Base-by-base conservation (phyloP, 2,888 invertebrate genomes). In the Marasmarcha lunaedactyla region DNA sequence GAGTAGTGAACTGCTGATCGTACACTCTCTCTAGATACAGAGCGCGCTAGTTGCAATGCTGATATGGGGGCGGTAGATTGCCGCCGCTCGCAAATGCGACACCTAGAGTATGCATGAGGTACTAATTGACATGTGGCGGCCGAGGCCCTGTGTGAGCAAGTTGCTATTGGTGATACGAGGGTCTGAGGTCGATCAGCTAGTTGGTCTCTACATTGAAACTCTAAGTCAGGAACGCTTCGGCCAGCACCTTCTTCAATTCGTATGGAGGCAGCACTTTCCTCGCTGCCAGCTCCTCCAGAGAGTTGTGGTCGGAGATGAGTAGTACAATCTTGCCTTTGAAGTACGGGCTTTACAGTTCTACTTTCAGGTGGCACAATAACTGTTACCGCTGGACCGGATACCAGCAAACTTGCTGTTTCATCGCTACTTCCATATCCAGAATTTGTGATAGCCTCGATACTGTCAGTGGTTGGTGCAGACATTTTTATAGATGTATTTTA, bases 281-380 rank as follows among this genome's bases (percentile, higher is more conserved):
- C 93, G 52, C 93, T 93, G 39, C 92, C 91, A 27, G 91, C 90
- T 10, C 85, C 85, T 2, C 86, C 88, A 34, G 92, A 92, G 46
- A 93, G 84, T 59, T 90, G 88, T 43, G 88, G 87, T 51, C 90
- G 87, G 42, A 91, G 87, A 61, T 89, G 88, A 38, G 93, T 93
- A 36, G 94, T 93, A 55, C 93, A 91, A 78, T 94, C 93, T 78
- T 94, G 94, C 50, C 94, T 87, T 84, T 92, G 93, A 49, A 94
- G 84, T 46, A 93, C 90, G 50, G 94, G 94, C 68, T 94, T 94
- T 43, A 87, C 86, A 43, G 85, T 73, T 60, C 74, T 65, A 47
- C 74, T 79, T 48, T 85, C 77, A 39, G 83, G 65, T 34, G 85
- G 78, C 5, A 79, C 74, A 47, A 81, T 77, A 39, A 83, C 74